Evolutionary conservation across 1,140 invertebrate species (phyloP), one percentile per base, ranked within the genome.

Genomic region (Leguminivora glycinivorella): DNA sequence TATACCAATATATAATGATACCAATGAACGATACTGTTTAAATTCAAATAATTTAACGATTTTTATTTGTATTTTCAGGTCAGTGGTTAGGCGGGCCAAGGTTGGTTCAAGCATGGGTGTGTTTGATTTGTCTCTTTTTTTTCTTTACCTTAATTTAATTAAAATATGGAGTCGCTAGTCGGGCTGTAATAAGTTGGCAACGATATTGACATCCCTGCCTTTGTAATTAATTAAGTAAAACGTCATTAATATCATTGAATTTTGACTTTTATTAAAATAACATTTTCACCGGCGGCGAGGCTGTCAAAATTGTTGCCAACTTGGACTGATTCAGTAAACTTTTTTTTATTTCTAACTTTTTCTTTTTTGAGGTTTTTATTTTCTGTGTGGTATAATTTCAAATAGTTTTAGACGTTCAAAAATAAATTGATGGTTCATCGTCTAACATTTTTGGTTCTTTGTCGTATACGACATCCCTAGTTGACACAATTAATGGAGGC

Each of bases 401-500:
- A 4, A 43, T 14, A 43, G 4, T n/a, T 1, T n/a, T 43, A n/a
- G 38, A 43, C 5, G 40, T 43, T n/a, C 4, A 43, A 43, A 43
- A n/a, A 43, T 43, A 10, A 17, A 43, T 2, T 14, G 9, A 34
- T n/a, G n/a, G 31, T 34, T 9, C 31, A n/a, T n/a, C n/a, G n/a
- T n/a, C 34, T 38, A 47, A 17, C n/a, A 6, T 17, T 47, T 47
- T 26, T 63, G 58, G 58, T 29, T 29, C 29, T 63, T 31, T 29
- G 29, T 63, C 14, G n/a, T 25, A 29, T 63, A n/a, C 5, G 14
- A 4, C 58, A 22, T 31, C 26, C 58, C n/a, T 9, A 31, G 26
- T 63, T 63, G 58, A 63, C 58, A 63, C 58, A 63, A 63, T 63
- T 34, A 34, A 26, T 29, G 14, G 58, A 63, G 25, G 56, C 58